Evolutionary conservation across 2,797 vertebrate species (phyloP).

Genomic region (Paratrypauchen microcephalus): DNA sequence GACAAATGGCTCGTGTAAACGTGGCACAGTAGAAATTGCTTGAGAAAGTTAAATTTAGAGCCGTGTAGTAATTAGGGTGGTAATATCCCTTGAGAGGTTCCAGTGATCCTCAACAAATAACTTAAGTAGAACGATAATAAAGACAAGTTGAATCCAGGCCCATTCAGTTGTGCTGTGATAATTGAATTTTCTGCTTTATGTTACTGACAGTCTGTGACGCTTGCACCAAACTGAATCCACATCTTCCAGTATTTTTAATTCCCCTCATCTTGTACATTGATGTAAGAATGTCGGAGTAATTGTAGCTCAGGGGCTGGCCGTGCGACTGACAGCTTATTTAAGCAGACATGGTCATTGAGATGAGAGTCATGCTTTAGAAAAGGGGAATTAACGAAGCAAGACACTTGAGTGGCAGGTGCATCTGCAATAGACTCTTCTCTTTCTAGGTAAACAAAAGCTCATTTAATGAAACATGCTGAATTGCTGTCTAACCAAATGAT

Average conservation of each 20-base stretch:
- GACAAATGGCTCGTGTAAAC: neutral
- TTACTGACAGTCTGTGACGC: neutral
- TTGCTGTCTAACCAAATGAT: neutral
- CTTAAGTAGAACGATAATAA: neutral
- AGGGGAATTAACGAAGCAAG: slow-evolving; percentile 57
- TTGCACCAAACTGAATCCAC: slow-evolving; percentile 22
- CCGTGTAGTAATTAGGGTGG: slow-evolving; percentile 2
- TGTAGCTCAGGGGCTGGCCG: slow-evolving; percentile 15
- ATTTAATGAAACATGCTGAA: slow-evolving; percentile 28
- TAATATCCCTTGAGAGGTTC: neutral
- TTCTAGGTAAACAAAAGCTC: slow-evolving; percentile 41
- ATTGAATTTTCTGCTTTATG: slow-evolving; percentile 14
- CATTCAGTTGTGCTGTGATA: neutral
- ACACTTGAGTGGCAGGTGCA: slow-evolving; percentile 47
- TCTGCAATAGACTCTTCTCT: slow-evolving; percentile 18
- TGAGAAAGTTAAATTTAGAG: neutral
- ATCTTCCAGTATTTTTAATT: slow-evolving; percentile 20
- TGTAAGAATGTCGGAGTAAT: slow-evolving; percentile 49
- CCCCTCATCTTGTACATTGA: slow-evolving; percentile 16
- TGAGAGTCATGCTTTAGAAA: slow-evolving; percentile 36
- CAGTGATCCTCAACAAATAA: neutral
- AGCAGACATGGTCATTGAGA: slow-evolving; percentile 50
- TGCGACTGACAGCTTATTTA: slow-evolving; percentile 62
- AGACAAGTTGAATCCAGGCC: slow-evolving; percentile 2
- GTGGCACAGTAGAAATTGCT: neutral